Evolutionary conservation across 1,140 invertebrate genomes (phyloP).

Genomic region (Monomorium pharaonis): DNA sequence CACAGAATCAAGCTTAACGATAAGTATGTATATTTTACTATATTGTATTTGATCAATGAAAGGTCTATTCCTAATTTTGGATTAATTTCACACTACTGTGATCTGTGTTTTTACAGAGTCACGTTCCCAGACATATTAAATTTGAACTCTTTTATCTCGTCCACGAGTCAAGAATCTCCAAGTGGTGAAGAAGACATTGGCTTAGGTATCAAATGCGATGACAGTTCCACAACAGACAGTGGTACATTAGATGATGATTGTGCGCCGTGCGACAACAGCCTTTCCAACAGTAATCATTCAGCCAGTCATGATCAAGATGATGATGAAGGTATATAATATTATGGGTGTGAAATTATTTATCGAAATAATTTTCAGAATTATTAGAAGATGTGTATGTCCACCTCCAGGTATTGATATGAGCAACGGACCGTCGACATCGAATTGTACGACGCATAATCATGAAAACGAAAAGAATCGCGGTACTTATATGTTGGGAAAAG

Average conservation of each 20-base stretch:
- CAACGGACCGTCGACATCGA: conserved; percentile 79
- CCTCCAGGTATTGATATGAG: conserved; percentile 88
- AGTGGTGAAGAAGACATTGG: conserved; percentile 83
- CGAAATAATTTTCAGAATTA: not conserved
- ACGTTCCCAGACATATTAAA: conserved; percentile 94
- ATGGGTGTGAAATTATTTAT: not conserved
- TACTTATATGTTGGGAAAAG: conserved; percentile 83
- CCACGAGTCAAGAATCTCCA: conserved; percentile 79
- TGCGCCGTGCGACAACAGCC: conserved; percentile 82
- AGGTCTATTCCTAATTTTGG: not conserved
- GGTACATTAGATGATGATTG: conserved; percentile 89
- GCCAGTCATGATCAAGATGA: conserved; percentile 82
- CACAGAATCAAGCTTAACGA: conserved; percentile 97
- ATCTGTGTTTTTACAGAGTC: conserved; percentile 87
- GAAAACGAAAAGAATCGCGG: conserved; percentile 86
- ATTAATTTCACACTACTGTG: not conserved
- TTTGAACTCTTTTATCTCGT: conserved; percentile 91
- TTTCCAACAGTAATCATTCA: conserved; percentile 75
- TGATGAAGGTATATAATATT: conserved; percentile 80
- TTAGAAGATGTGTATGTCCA: not conserved
- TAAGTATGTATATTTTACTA: conserved; percentile 87
- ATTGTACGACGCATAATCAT: conserved; percentile 75
- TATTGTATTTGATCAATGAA: not conserved
- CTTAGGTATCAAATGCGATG: conserved; percentile 86
- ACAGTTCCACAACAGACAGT: conserved; percentile 90